A percentile compares a stretch with the other conserved stretches of the same genome.
These are phyloP conservation scores for Colinus virginianus DNA, from an alignment of 2,113 vertebrate species.

Conservation along the genomic window DNA sequence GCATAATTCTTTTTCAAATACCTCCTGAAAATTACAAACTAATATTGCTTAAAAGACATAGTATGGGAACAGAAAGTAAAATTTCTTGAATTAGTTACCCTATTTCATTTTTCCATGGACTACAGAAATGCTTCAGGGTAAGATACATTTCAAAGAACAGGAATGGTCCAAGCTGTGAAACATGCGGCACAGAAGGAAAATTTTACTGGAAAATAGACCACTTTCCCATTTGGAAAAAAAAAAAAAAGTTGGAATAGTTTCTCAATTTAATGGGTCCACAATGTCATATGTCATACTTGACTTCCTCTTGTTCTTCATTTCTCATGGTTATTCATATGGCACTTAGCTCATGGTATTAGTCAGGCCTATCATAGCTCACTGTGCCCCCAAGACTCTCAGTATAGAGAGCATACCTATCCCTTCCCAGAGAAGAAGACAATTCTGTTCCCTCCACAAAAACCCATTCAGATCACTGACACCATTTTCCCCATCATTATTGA, in stretches of 20 bases:
- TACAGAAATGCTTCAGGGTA: background rate
- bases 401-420: background rate
- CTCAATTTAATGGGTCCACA: slow-evolving; percentile 33
- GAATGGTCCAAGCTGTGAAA: slow-evolving; percentile 35
- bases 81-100: slow-evolving; percentile 9
- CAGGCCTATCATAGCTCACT: background rate
- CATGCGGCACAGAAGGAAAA: slow-evolving; percentile 28
- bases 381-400: background rate
- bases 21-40: background rate
- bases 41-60: background rate
- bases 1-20: background rate
- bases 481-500: background rate
- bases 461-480: background rate
- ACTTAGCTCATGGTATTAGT: slow-evolving; percentile 21
- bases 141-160: slow-evolving; percentile 24
- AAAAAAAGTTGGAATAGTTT: slow-evolving; percentile 6
- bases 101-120: slow-evolving; percentile 47
- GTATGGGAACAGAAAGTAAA: background rate
- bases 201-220: slow-evolving; percentile 26
- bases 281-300: slow-evolving; percentile 12
- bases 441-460: background rate
- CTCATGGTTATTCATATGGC: background rate
- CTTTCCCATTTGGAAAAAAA: slow-evolving; percentile 24
- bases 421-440: background rate
- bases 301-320: slow-evolving; percentile 33